Conservation (phyloP, 2,113 vertebrate genomes). For the Speoplatyrhinus poulsoni region DNA sequence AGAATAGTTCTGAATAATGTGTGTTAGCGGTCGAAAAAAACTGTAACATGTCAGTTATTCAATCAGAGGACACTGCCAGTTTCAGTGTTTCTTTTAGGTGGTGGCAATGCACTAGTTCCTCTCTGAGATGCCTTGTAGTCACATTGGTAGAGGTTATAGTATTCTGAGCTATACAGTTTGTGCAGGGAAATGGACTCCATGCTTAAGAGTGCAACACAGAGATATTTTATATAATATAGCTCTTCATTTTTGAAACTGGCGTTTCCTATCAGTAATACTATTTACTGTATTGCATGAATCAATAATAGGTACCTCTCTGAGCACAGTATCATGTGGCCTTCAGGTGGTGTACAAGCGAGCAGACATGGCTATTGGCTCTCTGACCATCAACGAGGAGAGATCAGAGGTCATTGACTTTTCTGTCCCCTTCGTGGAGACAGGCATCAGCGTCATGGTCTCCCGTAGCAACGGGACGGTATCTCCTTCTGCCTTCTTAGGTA, state of each 20-base stretch:
- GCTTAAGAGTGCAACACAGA: constrained; percentile 1
- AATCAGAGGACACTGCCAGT: constrained; percentile 67
- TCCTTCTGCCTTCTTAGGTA: constrained; percentile 90
- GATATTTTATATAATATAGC: constrained; percentile 6
- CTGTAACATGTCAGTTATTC: constrained; percentile 66
- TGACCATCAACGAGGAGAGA: constrained; percentile 91
- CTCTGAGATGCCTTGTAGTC: constrained; percentile 50
- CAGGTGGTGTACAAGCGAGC: constrained; percentile 89
- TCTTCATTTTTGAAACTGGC: too few relatives aligned
- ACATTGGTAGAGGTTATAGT: constrained; percentile 44
- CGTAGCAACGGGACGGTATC: constrained; percentile 92
- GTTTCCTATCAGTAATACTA: not conserved
- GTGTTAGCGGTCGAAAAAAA: too few relatives aligned
- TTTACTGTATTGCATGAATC: not conserved
- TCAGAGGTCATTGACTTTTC: constrained; percentile 92
- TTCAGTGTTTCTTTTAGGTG: constrained; percentile 44
- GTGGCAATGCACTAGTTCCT: constrained; percentile 32
- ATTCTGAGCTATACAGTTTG: constrained; percentile 10
- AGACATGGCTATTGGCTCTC: constrained; percentile 91
- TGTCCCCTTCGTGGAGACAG: constrained; percentile 90
- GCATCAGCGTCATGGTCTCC: constrained; percentile 93
- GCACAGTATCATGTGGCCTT: constrained; percentile 14
- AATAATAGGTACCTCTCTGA: constrained; percentile 22
- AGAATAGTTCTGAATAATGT: too few relatives aligned
- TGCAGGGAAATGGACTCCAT: not conserved